Conservation (phyloP, 2,797 vertebrate genomes). For the Cheracebus regulus region DNA sequence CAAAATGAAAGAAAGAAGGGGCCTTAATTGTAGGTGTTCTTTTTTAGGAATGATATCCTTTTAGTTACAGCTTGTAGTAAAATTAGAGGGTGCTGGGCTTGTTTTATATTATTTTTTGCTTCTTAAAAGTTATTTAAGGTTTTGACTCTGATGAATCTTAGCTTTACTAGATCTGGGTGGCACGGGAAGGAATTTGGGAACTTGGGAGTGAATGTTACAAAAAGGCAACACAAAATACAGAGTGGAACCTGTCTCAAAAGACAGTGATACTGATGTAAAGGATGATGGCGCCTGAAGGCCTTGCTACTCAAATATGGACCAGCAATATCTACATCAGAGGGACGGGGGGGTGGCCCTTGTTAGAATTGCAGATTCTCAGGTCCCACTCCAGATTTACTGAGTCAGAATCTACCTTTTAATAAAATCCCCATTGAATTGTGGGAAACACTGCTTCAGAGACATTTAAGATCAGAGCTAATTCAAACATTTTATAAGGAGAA, state of each 20-base stretch:
- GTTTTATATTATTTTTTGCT: not conserved
- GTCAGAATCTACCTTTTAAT: not conserved
- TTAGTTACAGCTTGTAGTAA: not conserved
- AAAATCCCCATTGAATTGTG: not conserved
- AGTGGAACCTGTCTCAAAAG: not conserved
- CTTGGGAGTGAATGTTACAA: not conserved
- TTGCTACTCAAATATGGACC: accelerated
- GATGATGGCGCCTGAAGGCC: accelerated
- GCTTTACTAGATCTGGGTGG: not conserved
- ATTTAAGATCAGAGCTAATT: not conserved
- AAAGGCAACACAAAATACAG: not conserved
- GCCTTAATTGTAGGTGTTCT: not conserved
- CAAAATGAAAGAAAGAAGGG: not conserved
- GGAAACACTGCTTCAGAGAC: not conserved
- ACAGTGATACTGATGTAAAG: accelerated
- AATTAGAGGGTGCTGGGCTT: not conserved
- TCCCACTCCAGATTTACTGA: not conserved
- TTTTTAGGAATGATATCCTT: not conserved
- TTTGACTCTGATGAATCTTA: not conserved
- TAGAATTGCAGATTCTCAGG: not conserved
- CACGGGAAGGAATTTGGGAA: not conserved
- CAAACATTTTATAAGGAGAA: not conserved
- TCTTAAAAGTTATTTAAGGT: constrained; percentile 15
- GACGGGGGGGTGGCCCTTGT: not conserved
- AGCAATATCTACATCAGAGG: not conserved